These are phyloP conservation scores for Cerceris rybyensis DNA, from an alignment of 2,888 invertebrate genomes.

Conservation along the genomic window DNA sequence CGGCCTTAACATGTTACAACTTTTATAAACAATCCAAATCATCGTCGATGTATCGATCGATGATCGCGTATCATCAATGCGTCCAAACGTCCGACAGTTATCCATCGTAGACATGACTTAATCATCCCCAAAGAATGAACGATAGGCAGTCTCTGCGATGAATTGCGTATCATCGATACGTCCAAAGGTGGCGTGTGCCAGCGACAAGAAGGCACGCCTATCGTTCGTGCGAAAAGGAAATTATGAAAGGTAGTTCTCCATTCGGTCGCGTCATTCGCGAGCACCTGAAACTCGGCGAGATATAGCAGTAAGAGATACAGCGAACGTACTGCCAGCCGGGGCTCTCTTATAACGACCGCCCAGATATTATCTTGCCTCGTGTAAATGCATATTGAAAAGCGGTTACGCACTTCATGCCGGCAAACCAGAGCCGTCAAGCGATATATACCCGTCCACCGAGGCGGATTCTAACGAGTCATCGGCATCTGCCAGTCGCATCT, in stretches of 20 bases:
- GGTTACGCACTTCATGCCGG: slow-evolving; percentile 25
- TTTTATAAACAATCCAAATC: too few relatives aligned
- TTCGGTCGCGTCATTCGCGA: slow-evolving; percentile 9
- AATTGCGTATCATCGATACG: neutral
- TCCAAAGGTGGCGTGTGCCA: slow-evolving; percentile 14
- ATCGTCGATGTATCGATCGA: too few relatives aligned
- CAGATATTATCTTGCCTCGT: slow-evolving; percentile 45
- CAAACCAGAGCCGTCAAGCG: neutral
- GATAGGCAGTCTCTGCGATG: too few relatives aligned
- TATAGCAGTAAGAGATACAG: slow-evolving; percentile 28
- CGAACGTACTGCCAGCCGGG: slow-evolving; percentile 18
- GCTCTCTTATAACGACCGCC: slow-evolving; percentile 38
- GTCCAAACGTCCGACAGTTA: too few relatives aligned
- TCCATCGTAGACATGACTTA: too few relatives aligned
- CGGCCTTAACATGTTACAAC: too few relatives aligned
- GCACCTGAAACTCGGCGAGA: slow-evolving; percentile 7
- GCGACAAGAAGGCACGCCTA: slow-evolving; percentile 1
- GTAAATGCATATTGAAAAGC: slow-evolving; percentile 51
- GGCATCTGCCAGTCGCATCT: neutral
- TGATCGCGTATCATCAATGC: too few relatives aligned
- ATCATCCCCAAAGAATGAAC: too few relatives aligned
- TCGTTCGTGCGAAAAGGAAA: slow-evolving; percentile 3
- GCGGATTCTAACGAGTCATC: slow-evolving; percentile 8
- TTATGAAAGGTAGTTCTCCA: slow-evolving; percentile 1
- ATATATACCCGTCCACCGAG: neutral